Base-by-base conservation (phyloP, 2,797 vertebrate species). In the Ctenosaura bakeri region DNA sequence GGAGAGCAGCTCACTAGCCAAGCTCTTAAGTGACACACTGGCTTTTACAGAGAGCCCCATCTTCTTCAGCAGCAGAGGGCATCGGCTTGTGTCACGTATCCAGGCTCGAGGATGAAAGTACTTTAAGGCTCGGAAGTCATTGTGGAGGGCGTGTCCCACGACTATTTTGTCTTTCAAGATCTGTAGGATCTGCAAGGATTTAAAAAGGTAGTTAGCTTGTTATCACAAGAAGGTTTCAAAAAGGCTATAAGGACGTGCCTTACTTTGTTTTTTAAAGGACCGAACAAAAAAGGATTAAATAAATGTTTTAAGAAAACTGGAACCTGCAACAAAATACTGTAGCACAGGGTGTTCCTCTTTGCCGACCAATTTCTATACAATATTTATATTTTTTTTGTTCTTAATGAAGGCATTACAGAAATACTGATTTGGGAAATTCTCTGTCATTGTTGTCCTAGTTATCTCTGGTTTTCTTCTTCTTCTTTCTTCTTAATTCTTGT, bases 161-260 rank as follows among this genome's bases (percentile, higher is more conserved):
- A 99, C 97, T 82, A 99, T 96, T 95, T 99, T 99, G 83, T 98
- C 98, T 93, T 98, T 97, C 77, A 99, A 97, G 85, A 99, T 97
- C 71, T 96, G 93, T 50, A 98, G 88, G 93, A 99, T 97, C 99
- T 99, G 94, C 13, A 95, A 85, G 42, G 71, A 4, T 66, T 42
- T 85, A 46, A 88, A 73, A 87, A 35, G 62, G 0, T 0, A n/a
- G 52, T 93, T 73, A 91, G 16, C 50, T 16, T 46, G 26, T 73
- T 2, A 0, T 1, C 0, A 0, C 29, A 38, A 56, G 52, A 74
- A 18, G 4, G 46, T 38, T 42, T 38, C 29, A 59, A 16, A 24
- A 29, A 71, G 14, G 8, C 6, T 20, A 38, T 13, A 50, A 13
- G 1, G 16, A n/a, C 3, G 4, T 52, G 24, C 5, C 16, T 22